A percentile compares a stretch with the other conserved stretches of the same genome.
phyloP scores from a whole-genome alignment of 2,888 invertebrate species.

The Brachycybe producta region DNA sequence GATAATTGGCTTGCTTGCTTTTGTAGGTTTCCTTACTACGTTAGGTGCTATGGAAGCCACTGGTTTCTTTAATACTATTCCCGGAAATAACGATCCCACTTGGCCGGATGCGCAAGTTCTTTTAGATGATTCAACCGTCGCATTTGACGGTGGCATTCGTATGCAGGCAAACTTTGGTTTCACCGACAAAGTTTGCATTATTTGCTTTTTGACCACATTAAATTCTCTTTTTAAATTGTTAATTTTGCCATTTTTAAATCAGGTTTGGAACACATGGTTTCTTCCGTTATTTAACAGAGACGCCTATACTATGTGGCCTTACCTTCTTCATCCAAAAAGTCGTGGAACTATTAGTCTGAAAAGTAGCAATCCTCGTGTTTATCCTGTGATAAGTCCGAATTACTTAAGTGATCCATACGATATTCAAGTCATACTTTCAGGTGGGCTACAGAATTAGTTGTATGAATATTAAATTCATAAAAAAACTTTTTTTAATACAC shows the following conservation, averaged over 20 bases:
- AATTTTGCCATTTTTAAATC: constrained; percentile 12
- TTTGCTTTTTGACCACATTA: too few species aligned
- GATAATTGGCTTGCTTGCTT: too few species aligned
- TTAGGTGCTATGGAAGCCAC: too few species aligned
- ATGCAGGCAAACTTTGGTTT: too few species aligned
- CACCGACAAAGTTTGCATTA: too few species aligned
- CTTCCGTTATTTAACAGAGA: constrained; percentile 53
- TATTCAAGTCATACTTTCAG: constrained; percentile 65
- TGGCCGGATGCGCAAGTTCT: too few species aligned
- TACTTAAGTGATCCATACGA: constrained; percentile 73
- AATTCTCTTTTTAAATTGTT: too few species aligned
- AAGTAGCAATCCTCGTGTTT: constrained; percentile 69
- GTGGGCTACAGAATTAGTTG: constrained; percentile 21
- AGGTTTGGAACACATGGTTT: constrained; percentile 41
- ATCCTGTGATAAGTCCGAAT: constrained; percentile 80
- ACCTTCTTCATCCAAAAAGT: constrained; percentile 59
- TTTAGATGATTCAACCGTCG: too few species aligned
- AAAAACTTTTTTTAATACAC: not conserved
- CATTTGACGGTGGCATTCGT: too few species aligned
- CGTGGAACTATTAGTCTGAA: constrained; percentile 56
- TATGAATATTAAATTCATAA: not conserved
- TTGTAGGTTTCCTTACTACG: too few species aligned
- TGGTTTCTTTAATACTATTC: too few species aligned
- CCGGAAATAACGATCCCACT: too few species aligned
- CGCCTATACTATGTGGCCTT: constrained; percentile 57